Percentiles rank a stretch among this genome's conserved stretches.
phyloP scores from a whole-genome alignment of 2,113 vertebrate species.

The Turnix velox region DNA sequence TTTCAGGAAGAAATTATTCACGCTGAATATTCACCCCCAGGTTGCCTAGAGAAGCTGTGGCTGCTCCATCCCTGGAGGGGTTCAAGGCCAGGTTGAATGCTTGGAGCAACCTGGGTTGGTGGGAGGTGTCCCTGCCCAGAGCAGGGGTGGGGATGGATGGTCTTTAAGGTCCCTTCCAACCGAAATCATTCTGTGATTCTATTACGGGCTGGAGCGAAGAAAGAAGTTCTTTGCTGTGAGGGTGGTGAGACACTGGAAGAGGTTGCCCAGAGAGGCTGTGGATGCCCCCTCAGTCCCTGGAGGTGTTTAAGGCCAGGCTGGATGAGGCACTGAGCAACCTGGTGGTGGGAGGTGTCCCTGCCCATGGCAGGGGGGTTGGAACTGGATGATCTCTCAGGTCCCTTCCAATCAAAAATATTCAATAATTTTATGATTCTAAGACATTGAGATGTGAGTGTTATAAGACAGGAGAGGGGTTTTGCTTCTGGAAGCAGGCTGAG shows the following conservation, averaged over 20 bases:
- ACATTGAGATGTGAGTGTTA: not conserved
- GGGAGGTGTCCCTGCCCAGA: not conserved
- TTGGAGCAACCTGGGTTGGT: not conserved
- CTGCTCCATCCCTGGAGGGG: not conserved
- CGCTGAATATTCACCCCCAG: not conserved
- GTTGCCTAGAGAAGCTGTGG: not conserved
- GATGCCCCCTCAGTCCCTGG: not conserved
- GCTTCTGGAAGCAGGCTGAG: not conserved
- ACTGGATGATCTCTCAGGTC: not conserved
- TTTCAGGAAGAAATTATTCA: not conserved
- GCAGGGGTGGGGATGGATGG: not conserved
- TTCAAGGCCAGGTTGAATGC: not conserved
- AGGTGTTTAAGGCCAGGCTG: not conserved
- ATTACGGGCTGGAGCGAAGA: too few relatives aligned
- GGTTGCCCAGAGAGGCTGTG: not conserved
- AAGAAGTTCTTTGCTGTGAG: too few relatives aligned
- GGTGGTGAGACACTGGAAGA: too few relatives aligned
- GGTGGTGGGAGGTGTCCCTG: not conserved
- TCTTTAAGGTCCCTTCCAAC: not conserved
- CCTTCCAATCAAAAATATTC: not conserved
- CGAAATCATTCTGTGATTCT: not conserved
- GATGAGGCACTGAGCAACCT: not conserved
- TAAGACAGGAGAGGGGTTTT: not conserved
- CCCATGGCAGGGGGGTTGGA: not conserved
- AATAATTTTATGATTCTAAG: not conserved